These are phyloP conservation scores for Tetropium fuscum DNA, from an alignment of 2,888 invertebrate genomes.

Conservation along the genomic window DNA sequence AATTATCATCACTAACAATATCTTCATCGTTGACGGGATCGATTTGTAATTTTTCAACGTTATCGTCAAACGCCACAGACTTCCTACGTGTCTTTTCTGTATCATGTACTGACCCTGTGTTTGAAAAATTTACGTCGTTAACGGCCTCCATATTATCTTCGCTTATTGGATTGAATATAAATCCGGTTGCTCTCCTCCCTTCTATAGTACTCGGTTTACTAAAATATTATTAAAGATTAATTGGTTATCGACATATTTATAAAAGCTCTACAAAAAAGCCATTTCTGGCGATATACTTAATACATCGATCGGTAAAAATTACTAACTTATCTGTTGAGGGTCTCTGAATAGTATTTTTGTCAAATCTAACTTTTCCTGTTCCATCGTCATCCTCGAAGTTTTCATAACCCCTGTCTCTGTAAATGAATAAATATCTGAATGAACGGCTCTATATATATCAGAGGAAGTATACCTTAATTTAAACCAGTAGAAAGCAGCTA, in stretches of 20 bases:
- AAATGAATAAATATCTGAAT: too few relatives aligned
- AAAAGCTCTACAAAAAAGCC: too few relatives aligned
- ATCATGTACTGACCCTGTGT: too few relatives aligned
- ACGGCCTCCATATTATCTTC: conserved; percentile 33
- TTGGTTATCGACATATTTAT: too few relatives aligned
- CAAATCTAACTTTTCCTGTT: conserved; percentile 18
- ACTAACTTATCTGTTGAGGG: conserved; percentile 27
- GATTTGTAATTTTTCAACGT: conserved; percentile 50
- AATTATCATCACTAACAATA: conserved; percentile 19
- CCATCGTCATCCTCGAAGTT: conserved; percentile 29
- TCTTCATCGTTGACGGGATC: conserved; percentile 41
- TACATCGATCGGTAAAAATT: too few relatives aligned
- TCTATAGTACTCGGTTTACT: conserved; percentile 30
- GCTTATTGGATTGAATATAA: conserved; percentile 43
- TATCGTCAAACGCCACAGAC: conserved; percentile 50
- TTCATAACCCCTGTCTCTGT: conserved; percentile 27
- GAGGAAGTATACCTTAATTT: conserved; percentile 51
- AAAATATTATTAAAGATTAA: too few relatives aligned
- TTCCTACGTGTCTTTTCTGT: conserved; percentile 48
- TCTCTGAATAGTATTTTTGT: conserved; percentile 18
- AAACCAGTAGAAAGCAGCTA: conserved; percentile 54
- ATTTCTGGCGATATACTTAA: too few relatives aligned
- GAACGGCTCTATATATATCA: too few relatives aligned
- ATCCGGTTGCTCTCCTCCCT: conserved; percentile 53
- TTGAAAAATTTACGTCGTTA: too few relatives aligned